Conservation (phyloP, 2,797 vertebrate species). For the Hybognathus amarus region DNA sequence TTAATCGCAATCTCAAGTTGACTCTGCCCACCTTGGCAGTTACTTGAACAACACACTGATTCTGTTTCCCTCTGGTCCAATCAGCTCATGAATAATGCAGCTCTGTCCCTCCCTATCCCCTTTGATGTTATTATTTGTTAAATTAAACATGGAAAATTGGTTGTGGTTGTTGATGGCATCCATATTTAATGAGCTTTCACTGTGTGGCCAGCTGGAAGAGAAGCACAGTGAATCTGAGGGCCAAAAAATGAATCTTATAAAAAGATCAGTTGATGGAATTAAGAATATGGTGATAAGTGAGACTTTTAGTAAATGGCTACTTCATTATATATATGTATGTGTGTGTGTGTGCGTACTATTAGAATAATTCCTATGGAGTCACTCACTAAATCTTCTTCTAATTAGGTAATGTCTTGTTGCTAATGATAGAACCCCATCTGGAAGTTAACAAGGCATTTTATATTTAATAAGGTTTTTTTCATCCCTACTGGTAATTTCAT, state of each 20-base stretch:
- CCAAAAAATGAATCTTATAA: conserved; percentile 52
- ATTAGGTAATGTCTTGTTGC: background rate
- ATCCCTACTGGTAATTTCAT: background rate
- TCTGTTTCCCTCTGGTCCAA: conserved; percentile 60
- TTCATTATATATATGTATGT: background rate
- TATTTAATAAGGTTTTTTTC: background rate
- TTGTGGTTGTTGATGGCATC: conserved; percentile 65
- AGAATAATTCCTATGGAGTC: background rate
- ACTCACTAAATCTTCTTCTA: background rate
- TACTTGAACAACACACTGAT: conserved; percentile 39
- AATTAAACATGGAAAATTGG: conserved; percentile 72
- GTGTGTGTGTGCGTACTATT: background rate
- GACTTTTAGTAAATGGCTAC: background rate
- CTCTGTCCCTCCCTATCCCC: conserved; percentile 58
- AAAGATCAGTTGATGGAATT: conserved; percentile 2
- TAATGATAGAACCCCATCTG: background rate
- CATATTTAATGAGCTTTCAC: conserved; percentile 69
- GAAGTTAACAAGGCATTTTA: background rate
- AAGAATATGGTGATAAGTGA: conserved; percentile 48
- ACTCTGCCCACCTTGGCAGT: conserved; percentile 17
- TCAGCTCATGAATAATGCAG: conserved; percentile 73
- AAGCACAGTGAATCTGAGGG: conserved; percentile 49
- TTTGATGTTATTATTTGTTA: conserved; percentile 74
- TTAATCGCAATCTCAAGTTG: conserved; percentile 20
- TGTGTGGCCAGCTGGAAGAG: conserved; percentile 56